phyloP scores from a whole-genome alignment of 1,140 invertebrate genomes.

The Drosophila busckii region DNA sequence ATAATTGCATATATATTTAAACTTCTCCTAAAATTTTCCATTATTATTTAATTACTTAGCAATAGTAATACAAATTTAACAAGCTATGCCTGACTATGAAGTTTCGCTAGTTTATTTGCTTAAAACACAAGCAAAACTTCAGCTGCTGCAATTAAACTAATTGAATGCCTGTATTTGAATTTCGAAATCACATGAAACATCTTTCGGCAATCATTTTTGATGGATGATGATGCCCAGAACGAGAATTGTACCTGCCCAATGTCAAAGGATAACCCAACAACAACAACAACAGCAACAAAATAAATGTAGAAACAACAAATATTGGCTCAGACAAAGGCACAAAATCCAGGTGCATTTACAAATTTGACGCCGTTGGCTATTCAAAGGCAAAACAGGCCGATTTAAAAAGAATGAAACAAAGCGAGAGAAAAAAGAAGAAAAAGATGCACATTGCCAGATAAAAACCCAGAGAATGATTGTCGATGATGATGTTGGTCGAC shows the following conservation, averaged over 20 bases:
- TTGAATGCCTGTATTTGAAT: constrained; percentile 67
- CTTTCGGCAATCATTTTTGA: constrained; percentile 75
- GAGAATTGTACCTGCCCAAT: constrained; percentile 55
- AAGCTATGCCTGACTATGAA: too few species aligned
- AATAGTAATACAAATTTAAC: too few species aligned
- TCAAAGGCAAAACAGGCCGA: constrained; percentile 56
- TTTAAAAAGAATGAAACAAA: constrained; percentile 50
- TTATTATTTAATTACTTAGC: too few species aligned
- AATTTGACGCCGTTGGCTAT: constrained; percentile 73
- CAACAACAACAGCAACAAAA: constrained; percentile 1
- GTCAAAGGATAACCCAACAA: constrained; percentile 58
- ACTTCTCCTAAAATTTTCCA: too few species aligned
- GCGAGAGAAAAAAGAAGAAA: constrained; percentile 16
- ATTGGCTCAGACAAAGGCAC: constrained; percentile 53
- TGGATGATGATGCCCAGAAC: constrained; percentile 65
- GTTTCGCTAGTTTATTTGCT: constrained; percentile 1
- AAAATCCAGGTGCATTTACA: constrained; percentile 75
- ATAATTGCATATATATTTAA: too few species aligned
- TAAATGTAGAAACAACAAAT: constrained; percentile 52
- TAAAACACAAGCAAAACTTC: constrained; percentile 38
- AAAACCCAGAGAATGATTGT: constrained; percentile 57
- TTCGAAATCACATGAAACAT: constrained; percentile 70
- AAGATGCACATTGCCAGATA: constrained; percentile 73
- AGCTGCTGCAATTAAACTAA: constrained; percentile 75
- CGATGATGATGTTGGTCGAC: constrained; percentile 50